phyloP scores from a whole-genome alignment of 1,140 invertebrate genomes.

The Pseudomyrmex dendroicus region DNA sequence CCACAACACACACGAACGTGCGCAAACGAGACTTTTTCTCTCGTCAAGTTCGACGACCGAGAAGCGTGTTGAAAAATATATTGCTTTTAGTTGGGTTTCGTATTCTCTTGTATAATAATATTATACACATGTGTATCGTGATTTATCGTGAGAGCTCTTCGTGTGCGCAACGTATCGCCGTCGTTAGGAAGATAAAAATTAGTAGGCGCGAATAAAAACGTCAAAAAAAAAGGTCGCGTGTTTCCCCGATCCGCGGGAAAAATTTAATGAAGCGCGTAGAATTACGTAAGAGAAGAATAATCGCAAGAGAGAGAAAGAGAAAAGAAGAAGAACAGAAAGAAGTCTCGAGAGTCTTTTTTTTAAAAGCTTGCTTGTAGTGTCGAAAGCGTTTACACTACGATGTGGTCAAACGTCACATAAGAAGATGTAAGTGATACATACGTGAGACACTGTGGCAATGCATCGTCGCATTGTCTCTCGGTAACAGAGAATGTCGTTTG shows the following conservation, averaged over 20 bases:
- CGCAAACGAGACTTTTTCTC: constrained; percentile 18
- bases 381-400: constrained; percentile 49
- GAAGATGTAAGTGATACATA: constrained; percentile 42
- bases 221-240: constrained; percentile 41
- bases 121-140: neutral
- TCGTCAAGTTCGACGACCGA: constrained; percentile 22
- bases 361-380: constrained; percentile 24
- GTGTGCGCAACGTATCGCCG: neutral
- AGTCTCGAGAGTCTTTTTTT: constrained; percentile 55
- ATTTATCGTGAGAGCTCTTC: constrained; percentile 25
- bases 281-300: constrained; percentile 16
- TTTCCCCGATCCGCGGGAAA: constrained; percentile 14
- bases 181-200: constrained; percentile 10
- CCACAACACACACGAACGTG: constrained; percentile 11
- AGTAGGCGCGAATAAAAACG: constrained; percentile 22
- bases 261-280: constrained; percentile 34
- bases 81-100: constrained; percentile 23
- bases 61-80: constrained; percentile 25
- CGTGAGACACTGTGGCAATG: constrained; percentile 30
- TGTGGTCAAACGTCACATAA: constrained; percentile 12
- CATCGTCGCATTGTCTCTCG: constrained; percentile 64
- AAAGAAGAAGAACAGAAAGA: neutral
- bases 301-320: neutral
- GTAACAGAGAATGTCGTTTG: constrained; percentile 62
- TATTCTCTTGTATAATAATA: neutral